Evolutionary conservation across 2,888 invertebrate genomes (phyloP).

Genomic region (Elegia similella): DNA sequence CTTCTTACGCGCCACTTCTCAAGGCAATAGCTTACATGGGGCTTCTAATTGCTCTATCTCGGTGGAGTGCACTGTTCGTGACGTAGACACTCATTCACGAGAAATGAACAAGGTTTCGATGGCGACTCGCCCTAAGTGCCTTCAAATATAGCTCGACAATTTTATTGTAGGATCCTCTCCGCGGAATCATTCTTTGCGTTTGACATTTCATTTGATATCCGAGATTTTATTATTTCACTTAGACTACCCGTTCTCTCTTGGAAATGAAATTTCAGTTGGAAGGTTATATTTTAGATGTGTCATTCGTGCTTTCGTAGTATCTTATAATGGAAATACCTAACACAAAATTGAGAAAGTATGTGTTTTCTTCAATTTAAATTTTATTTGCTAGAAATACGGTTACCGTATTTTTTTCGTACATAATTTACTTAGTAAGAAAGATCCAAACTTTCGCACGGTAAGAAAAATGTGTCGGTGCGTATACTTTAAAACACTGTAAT

Average conservation of each 20-base stretch:
- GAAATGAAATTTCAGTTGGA: not conserved
- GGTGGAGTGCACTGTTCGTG: slow-evolving; percentile 31
- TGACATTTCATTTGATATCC: slow-evolving; percentile 27
- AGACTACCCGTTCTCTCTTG: not conserved
- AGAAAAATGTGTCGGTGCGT: too few species aligned
- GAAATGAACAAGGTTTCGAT: slow-evolving; percentile 49
- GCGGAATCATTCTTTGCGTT: slow-evolving; percentile 30
- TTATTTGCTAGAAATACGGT: too few species aligned
- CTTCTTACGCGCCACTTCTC: not conserved
- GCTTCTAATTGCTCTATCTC: slow-evolving; percentile 37
- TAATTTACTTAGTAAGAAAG: too few species aligned
- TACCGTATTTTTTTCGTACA: too few species aligned
- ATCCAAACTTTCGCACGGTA: too few species aligned
- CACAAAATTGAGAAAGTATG: too few species aligned
- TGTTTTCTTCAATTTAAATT: too few species aligned
- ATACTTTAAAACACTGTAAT: too few species aligned
- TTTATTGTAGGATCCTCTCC: slow-evolving; percentile 30
- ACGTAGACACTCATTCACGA: slow-evolving; percentile 45
- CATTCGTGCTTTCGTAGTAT: too few species aligned
- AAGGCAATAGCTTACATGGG: slow-evolving; percentile 23
- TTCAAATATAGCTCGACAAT: slow-evolving; percentile 34
- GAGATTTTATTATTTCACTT: not conserved
- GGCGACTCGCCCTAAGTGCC: slow-evolving; percentile 41
- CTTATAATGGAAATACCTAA: too few species aligned
- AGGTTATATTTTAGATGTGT: not conserved